Base-by-base conservation (phyloP, 2,113 vertebrate genomes). In the Lichenostomus cassidix region DNA sequence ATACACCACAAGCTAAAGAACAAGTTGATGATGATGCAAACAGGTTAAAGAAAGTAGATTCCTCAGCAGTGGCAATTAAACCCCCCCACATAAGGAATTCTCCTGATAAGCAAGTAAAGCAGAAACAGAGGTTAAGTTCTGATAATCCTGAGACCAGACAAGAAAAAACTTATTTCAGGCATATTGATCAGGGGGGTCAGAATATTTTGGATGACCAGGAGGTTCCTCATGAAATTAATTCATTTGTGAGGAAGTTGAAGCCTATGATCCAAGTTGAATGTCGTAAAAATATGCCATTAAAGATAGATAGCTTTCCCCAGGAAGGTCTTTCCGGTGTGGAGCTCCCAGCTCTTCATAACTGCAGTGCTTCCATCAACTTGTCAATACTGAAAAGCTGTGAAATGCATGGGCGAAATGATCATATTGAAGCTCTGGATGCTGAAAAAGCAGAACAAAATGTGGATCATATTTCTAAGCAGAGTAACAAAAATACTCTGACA, bases 361-460 rank as follows among this genome's bases (percentile, higher is more conserved):
- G 24, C 63, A 79, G 15, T 44, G 21, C 69, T 63, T 81, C 81
- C 42, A 39, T 87, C 37, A 95, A 46, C 22, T 75, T 81, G 21
- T 53, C 42, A 65, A 0, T 39, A 28, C 53, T 55, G 42, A 68
- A 92, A 35, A 90, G 37, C n/a, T 56, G 80, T 77, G 58, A 95
- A 83, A 14, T 69, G 22, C 67, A 19, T 49, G 62, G 46, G 70
- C 49, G 33, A 56, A 77, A 31, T 64, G 42, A 77, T 68, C 21
- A 4, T 42, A 28, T 58, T 11, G 65, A 89, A 55, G 28, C 31
- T 56, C 21, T 8, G 5, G 42, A 31, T 90, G 17, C 28, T 82
- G 84, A 77, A 83, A 95, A 73, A 67, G 29, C 33, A 87, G 69
- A 95, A 81, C 87, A 91, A 88, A 96, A 79, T 15, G n/a, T 50